Evolutionary conservation across 2,797 vertebrate genomes (phyloP).

Genomic region (Chiroxiphia lanceolata): DNA sequence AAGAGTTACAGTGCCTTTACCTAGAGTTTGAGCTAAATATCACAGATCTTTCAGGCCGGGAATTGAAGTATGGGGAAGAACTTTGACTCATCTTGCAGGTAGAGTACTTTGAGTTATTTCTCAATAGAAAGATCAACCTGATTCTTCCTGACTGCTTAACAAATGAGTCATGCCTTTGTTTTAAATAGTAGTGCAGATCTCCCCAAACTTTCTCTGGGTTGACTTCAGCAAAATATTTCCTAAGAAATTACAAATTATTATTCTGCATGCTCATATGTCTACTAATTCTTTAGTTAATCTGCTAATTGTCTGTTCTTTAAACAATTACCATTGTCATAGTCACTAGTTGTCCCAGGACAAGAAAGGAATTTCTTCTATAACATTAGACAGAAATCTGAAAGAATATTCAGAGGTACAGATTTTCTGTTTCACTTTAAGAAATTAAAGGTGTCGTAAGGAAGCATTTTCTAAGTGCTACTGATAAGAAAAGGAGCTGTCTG

Average conservation of each 20-base stretch:
- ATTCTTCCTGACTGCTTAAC: conserved; percentile 55
- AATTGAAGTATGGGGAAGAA: conserved; percentile 1
- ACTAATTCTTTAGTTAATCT: conserved; percentile 40
- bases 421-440: conserved; percentile 46
- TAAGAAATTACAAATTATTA: conserved; percentile 18
- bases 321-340: conserved; percentile 46
- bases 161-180: conserved; percentile 51
- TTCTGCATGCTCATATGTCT: neutral
- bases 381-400: conserved; percentile 51
- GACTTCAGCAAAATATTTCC: conserved; percentile 27
- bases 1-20: neutral
- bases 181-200: conserved; percentile 30
- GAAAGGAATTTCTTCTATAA: conserved; percentile 45
- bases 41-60: neutral
- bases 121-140: neutral
- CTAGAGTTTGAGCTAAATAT: conserved; percentile 4
- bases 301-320: conserved; percentile 55
- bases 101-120: conserved; percentile 21
- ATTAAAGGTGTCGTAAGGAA: conserved; percentile 23
- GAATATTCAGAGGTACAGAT: conserved; percentile 8
- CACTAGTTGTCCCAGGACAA: conserved; percentile 42
- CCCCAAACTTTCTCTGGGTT: conserved; percentile 32
- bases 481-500: neutral
- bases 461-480: neutral
- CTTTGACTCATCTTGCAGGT: conserved; percentile 15